Base-by-base conservation (phyloP, 2,888 invertebrate genomes). In the Sphaerophoria taeniata region DNA sequence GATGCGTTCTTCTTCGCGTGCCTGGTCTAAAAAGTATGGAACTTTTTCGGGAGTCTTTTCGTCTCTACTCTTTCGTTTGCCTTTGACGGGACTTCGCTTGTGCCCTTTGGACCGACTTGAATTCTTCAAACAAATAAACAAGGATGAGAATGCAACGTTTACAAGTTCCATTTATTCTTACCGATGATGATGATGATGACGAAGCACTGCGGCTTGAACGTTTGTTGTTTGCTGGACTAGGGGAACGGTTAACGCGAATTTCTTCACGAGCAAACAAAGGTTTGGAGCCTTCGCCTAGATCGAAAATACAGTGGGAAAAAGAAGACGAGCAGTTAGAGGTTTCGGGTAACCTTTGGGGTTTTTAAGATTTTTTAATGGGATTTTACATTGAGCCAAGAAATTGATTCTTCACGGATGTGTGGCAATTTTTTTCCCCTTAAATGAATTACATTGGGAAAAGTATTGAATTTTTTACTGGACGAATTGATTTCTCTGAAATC, bases 201-300 rank as follows among this genome's bases (percentile, higher is more conserved):
- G 24, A 24, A 24, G 24, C 24, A 24, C 24, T 24, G 0, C 77
- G 70, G 0, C 53, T 3, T 47, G 53, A 4, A n/a, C 74, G 81
- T 49, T 74, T 86, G n/a, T 53, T 47, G 34, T 81, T 86, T 11
- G 24, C 24, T 24, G 81, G 74, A 74, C 74, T 86, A 16, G 36
- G 39, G 24, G 78, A 75, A 16, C 58, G 70, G 49, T 83, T 87
- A 24, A 76, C 51, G 11, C 55, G 36, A 24, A 83, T 49, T 34
- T 87, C 84, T 4, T 34, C 47, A 6, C 80, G 83, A 6, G 83
- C 73, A 77, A 87, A 87, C 51, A 87, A 24, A 4, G 87, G 87
- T 7, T 71, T 87, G 45, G 84, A 58, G 55, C 87, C 87, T 43
- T 87, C 87, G 73, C 87, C 87, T 87, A 65, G n/a, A 61, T 7